Conservation (phyloP, 1,140 invertebrate species). For the Diprion similis region DNA sequence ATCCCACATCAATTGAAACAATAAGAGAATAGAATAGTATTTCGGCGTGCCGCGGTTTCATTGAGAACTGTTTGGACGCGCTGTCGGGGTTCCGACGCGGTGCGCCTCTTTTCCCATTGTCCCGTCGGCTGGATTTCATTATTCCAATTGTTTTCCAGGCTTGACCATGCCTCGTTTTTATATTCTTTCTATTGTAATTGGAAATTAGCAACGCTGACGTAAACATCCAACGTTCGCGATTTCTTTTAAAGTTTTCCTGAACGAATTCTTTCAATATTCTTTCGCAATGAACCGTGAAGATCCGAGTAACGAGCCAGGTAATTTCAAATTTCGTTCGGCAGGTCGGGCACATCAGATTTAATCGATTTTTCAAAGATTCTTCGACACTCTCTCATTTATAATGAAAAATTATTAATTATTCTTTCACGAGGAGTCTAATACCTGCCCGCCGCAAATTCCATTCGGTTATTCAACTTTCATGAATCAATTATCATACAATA, state of each 20-base stretch:
- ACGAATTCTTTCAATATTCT: not conserved
- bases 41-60: not conserved
- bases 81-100: not conserved
- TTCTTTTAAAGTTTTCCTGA: not conserved
- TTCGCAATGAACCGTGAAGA: not conserved
- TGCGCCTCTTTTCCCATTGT: not conserved
- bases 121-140: not conserved
- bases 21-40: not conserved
- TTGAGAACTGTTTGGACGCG: slow-evolving; percentile 7
- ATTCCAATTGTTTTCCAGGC: not conserved
- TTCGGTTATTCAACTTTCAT: too few relatives aligned
- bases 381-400: too few relatives aligned
- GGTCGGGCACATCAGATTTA: not conserved
- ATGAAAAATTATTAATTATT: too few relatives aligned
- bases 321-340: not conserved
- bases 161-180: not conserved
- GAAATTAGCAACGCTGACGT: not conserved
- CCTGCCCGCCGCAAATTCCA: too few relatives aligned
- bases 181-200: slow-evolving; percentile 2
- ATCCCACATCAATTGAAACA: not conserved
- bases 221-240: not conserved
- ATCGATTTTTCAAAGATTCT: not conserved
- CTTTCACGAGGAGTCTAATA: too few relatives aligned
- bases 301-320: not conserved
- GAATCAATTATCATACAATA: not conserved